Conservation (phyloP, 2,113 vertebrate species). For the Empidonax traillii region DNA sequence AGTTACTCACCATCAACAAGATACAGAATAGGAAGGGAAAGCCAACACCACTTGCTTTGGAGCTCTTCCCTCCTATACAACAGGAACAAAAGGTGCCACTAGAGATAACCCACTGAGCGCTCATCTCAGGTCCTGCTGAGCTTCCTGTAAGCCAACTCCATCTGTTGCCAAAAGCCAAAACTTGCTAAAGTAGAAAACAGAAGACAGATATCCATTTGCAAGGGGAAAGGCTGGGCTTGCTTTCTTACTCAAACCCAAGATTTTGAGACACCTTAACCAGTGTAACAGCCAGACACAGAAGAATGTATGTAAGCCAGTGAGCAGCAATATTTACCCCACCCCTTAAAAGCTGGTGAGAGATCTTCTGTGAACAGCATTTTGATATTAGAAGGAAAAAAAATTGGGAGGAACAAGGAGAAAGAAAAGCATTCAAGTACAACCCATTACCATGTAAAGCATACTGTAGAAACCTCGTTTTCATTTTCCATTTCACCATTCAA, state of each 20-base stretch:
- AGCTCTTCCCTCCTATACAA: background rate
- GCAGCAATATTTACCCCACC: background rate
- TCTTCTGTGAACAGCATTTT: background rate
- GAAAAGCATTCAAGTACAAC: background rate
- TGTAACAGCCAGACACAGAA: background rate
- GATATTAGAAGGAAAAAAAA: background rate
- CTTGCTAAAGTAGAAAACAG: background rate
- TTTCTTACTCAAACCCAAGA: background rate
- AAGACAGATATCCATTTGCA: constrained; percentile 23
- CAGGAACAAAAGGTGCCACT: constrained; percentile 50
- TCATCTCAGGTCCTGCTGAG: constrained; percentile 18
- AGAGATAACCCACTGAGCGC: constrained; percentile 3
- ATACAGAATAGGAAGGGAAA: constrained; percentile 3
- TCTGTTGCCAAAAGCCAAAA: constrained; percentile 24
- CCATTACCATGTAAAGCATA: background rate
- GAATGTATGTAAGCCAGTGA: background rate
- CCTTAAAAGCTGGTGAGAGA: background rate
- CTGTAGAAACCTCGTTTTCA: background rate
- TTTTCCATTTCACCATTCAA: background rate
- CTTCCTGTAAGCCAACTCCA: constrained; percentile 37
- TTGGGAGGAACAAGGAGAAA: background rate
- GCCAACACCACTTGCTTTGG: background rate
- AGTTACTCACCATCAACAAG: background rate
- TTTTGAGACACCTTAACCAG: background rate
- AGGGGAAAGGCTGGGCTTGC: background rate